Base-by-base conservation (phyloP, 2,113 vertebrate genomes). In the Tamias sibiricus region DNA sequence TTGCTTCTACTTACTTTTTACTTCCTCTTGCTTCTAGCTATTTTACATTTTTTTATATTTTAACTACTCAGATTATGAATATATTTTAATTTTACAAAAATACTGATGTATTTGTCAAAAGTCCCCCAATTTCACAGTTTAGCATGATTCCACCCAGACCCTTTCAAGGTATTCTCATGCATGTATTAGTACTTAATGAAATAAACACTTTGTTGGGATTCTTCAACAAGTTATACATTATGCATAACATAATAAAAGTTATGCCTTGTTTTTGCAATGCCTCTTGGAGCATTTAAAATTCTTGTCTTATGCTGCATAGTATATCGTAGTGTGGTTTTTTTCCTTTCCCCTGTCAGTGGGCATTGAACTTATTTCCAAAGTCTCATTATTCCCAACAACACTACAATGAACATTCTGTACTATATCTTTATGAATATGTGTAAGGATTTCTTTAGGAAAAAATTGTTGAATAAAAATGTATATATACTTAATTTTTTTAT, bases 61-160 rank as follows among this genome's bases (percentile, higher is more conserved):
- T 68, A 90, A 68, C 74, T 95, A 81, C 24, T 96, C 32, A 90
- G 82, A 75, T 40, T 57, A 80, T 54, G 26, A 88, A 42, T 54
- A 22, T 6, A 47, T 85, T 87, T 97, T 75, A 40, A 66, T 66
- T 90, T 72, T 75, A 37, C 9, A 30, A 90, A 93, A 62, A 37
- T 57, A 28, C 28, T 19, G 13, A 69, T 16, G 8, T 40, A 37
- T 20, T 0, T 81, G 20, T 17, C 20, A 75, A 74, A 79, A 62
- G 72, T 74, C 19, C 40, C 4, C 62, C 20, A 16, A 24, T 75
- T 35, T 76, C 40, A 85, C 16, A 32, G 1, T 52, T 35, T 14
- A 81, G 16, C 26, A 8, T 66, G 11, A 44, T 71, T 82, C 49
- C 10, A 0, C 32, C 26, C 42, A 88, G 24, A 69, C 32, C 3